Conservation (phyloP, 2,888 invertebrate species). For the Drosophila anomalata region DNA sequence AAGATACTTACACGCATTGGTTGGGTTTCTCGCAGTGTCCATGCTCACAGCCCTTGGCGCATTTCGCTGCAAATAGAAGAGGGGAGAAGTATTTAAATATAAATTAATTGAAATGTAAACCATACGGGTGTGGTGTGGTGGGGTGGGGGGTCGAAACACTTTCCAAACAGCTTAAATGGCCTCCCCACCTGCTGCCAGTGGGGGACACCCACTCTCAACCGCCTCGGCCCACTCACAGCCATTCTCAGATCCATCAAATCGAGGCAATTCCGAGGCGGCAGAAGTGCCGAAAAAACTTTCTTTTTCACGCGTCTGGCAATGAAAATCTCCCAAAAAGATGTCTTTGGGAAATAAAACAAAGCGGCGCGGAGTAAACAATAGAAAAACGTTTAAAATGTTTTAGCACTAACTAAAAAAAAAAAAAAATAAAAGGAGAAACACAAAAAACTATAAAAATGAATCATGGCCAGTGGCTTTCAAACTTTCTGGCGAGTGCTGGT, state of each 20-base stretch:
- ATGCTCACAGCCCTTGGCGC: slow-evolving; percentile 96
- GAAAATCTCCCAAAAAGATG: slow-evolving; percentile 45
- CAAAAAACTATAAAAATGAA: slow-evolving; percentile 57
- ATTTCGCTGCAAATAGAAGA: slow-evolving; percentile 88
- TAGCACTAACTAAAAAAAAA: slow-evolving; percentile 27
- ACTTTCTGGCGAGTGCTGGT: slow-evolving; percentile 8
- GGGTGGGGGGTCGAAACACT: slow-evolving; percentile 42
- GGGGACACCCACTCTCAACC: slow-evolving; percentile 60
- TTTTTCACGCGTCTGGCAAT: slow-evolving; percentile 72
- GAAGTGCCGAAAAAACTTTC: slow-evolving; percentile 60
- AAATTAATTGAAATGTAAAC: slow-evolving; percentile 64
- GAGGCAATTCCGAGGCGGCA: slow-evolving; percentile 46
- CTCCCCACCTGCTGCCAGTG: slow-evolving; percentile 41
- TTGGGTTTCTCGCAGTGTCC: slow-evolving; percentile 96
- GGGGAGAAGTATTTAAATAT: slow-evolving; percentile 35
- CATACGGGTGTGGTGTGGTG: slow-evolving; percentile 20
- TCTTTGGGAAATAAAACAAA: slow-evolving; percentile 42
- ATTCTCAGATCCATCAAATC: slow-evolving; percentile 46
- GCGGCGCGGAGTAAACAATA: slow-evolving; percentile 41
- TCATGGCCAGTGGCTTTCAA: slow-evolving; percentile 58
- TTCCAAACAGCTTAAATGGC: slow-evolving; percentile 50
- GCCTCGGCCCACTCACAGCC: slow-evolving; percentile 40
- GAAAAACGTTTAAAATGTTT: slow-evolving; percentile 48
- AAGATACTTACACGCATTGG: slow-evolving; percentile 96
- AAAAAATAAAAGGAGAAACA: slow-evolving; percentile 6